A percentile compares a stretch with the other conserved stretches of the same genome.
Evolutionary conservation across 2,797 vertebrate species (phyloP).

Genomic region (Epinephelus malabaricus): DNA sequence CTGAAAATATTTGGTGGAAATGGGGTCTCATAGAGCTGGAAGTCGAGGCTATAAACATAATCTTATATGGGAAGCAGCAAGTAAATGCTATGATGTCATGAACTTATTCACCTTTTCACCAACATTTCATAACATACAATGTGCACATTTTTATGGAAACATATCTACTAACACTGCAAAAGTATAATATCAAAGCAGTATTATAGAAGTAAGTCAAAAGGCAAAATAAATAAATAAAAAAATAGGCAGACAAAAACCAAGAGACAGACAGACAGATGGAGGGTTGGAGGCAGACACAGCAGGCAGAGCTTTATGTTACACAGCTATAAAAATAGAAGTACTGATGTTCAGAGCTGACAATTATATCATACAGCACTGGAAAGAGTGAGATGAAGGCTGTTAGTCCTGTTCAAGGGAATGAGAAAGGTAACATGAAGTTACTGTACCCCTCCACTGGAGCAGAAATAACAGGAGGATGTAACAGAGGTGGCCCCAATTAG

Average conservation of each 20-base stretch:
- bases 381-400: slow-evolving; percentile 7
- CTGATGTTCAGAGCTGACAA: slow-evolving; percentile 14
- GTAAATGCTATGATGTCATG: too few species aligned
- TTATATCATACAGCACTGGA: slow-evolving; percentile 7
- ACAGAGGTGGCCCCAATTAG: slow-evolving; percentile 1
- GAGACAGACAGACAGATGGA: neutral
- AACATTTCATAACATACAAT: too few species aligned
- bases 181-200: neutral
- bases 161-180: too few species aligned
- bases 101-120: too few species aligned
- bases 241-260: neutral
- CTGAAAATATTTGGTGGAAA: too few species aligned
- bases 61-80: too few species aligned
- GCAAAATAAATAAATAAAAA: too few species aligned
- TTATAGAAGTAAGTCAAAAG: neutral
- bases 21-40: too few species aligned
- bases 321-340: slow-evolving; percentile 21
- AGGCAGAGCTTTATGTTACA: slow-evolving; percentile 21
- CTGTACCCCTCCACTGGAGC: neutral
- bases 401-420: neutral
- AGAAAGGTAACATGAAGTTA: slow-evolving; percentile 8
- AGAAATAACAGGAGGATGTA: neutral
- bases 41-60: too few species aligned
- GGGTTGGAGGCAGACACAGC: neutral
- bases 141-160: too few species aligned